phyloP scores from a whole-genome alignment of 2,888 invertebrate species.

The Drosophila mettleri region DNA sequence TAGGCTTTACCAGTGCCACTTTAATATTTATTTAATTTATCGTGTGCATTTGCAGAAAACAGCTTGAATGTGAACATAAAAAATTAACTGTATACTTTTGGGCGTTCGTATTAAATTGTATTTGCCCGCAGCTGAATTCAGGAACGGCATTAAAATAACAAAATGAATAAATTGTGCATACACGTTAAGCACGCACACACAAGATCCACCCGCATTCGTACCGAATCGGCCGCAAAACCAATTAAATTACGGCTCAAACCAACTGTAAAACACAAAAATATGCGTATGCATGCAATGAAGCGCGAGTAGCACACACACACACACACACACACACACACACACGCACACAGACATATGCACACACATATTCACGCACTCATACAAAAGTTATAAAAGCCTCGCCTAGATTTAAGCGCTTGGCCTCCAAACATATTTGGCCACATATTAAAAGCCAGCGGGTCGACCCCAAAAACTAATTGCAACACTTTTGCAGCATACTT shows the following conservation, averaged over 20 bases:
- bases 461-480: slow-evolving; percentile 56
- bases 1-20: background rate
- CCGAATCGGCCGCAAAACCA: slow-evolving; percentile 56
- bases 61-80: background rate
- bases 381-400: slow-evolving; percentile 11
- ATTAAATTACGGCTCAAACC: slow-evolving; percentile 69
- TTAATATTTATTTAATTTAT: slow-evolving; percentile 18
- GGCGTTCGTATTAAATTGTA: slow-evolving; percentile 35
- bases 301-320: slow-evolving; percentile 18
- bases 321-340: background rate
- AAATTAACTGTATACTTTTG: slow-evolving; percentile 49
- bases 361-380: background rate
- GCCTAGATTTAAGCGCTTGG: slow-evolving; percentile 37
- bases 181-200: slow-evolving; percentile 11
- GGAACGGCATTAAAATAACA: slow-evolving; percentile 36
- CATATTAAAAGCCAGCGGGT: slow-evolving; percentile 45
- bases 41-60: slow-evolving; percentile 2
- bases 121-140: background rate
- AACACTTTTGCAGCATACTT: slow-evolving; percentile 41
- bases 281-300: slow-evolving; percentile 41
- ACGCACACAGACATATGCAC: background rate
- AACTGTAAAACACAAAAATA: slow-evolving; percentile 64
- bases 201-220: background rate
- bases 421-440: slow-evolving; percentile 4
- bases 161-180: slow-evolving; percentile 43